phyloP scores from a whole-genome alignment of 2,888 invertebrate genomes.

The Cylindroiulus punctatus region DNA sequence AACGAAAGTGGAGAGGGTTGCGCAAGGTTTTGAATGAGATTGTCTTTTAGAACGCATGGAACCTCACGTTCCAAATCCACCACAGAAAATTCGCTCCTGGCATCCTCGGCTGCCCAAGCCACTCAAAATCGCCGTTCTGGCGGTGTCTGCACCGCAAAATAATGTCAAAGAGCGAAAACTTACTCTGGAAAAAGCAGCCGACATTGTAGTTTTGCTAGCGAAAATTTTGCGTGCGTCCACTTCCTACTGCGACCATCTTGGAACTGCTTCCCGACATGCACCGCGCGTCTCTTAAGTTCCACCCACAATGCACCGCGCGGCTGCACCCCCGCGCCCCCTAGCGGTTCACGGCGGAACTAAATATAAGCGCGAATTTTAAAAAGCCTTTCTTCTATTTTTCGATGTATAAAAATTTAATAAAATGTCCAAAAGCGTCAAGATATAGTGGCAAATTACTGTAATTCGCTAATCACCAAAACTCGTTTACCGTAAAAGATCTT shows the following conservation, averaged over 20 bases:
- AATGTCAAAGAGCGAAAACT: background rate
- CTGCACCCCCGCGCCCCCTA: too few species aligned
- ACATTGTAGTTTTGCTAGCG: background rate
- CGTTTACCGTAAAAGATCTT: too few species aligned
- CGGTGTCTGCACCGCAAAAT: background rate
- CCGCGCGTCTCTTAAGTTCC: background rate
- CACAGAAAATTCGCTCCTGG: background rate
- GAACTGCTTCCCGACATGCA: background rate
- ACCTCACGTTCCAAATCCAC: background rate
- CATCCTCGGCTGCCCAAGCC: background rate
- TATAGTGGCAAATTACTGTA: too few species aligned
- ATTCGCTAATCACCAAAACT: too few species aligned
- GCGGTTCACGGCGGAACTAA: too few species aligned
- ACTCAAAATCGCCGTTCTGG: background rate
- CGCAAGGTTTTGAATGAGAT: conserved; percentile 11
- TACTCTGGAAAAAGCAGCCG: background rate
- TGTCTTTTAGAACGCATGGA: background rate
- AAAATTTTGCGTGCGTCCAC: background rate
- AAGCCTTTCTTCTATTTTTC: too few species aligned
- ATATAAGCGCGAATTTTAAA: too few species aligned
- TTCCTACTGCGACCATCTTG: background rate
- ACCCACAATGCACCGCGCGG: too few species aligned
- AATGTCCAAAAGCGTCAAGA: too few species aligned
- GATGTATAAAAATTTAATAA: too few species aligned
- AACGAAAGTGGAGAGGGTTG: background rate